Conservation (phyloP, 2,113 vertebrate genomes). For the Bucco capensis region DNA sequence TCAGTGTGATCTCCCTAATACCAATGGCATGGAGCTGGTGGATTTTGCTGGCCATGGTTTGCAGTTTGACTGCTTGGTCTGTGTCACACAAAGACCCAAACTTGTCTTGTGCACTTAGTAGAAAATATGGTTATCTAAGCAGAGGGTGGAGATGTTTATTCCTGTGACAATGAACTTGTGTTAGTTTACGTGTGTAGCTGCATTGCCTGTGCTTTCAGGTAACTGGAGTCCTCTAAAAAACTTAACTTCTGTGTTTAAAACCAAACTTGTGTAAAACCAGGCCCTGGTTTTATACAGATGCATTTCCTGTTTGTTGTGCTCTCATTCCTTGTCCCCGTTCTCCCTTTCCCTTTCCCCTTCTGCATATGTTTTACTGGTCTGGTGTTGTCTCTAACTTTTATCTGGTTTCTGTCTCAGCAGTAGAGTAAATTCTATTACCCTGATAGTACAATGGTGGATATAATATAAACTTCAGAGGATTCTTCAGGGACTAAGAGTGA, state of each 20-base stretch:
- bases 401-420: slow-evolving; percentile 64
- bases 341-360: slow-evolving; percentile 36
- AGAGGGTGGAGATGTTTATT: neutral
- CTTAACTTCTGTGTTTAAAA: slow-evolving; percentile 1
- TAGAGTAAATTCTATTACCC: slow-evolving; percentile 58
- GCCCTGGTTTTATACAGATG: slow-evolving; percentile 27
- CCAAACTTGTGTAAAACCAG: neutral
- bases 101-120: neutral
- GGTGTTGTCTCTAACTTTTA: slow-evolving; percentile 58
- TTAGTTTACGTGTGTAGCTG: neutral
- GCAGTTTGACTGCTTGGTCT: neutral
- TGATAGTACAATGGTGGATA: slow-evolving; percentile 49
- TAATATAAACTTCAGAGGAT: slow-evolving; percentile 48
- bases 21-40: neutral
- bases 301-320: slow-evolving; percentile 36
- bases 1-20: neutral
- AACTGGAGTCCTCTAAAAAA: neutral
- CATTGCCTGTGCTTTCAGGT: neutral
- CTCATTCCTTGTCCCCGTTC: slow-evolving; percentile 8
- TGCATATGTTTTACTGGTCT: slow-evolving; percentile 58
- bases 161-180: neutral
- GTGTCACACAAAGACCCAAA: neutral
- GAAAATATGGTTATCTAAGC: neutral
- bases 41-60: neutral
- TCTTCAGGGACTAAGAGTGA: slow-evolving; percentile 63